Percentiles rank a stretch among this genome's conserved stretches.
Evolutionary conservation across 2,888 invertebrate species (phyloP).

Genomic region (Drosophila stalkeri): DNA sequence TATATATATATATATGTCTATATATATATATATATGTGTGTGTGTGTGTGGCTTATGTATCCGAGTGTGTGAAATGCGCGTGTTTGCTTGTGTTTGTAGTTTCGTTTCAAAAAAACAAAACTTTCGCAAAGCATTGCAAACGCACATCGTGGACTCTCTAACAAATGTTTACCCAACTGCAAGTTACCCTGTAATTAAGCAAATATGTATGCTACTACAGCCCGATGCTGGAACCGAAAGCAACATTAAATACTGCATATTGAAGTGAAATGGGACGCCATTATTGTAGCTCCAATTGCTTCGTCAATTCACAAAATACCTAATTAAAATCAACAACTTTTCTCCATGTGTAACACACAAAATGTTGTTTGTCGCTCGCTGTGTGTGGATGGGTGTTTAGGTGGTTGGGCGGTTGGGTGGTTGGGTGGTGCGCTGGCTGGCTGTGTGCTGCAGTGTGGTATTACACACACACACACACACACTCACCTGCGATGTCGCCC

Average conservation of each 20-base stretch:
- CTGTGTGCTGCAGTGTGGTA: constrained; percentile 30
- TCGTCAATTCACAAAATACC: not conserved
- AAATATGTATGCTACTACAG: no score
- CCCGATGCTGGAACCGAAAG: not conserved
- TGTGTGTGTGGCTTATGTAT: constrained; percentile 24
- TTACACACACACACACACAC: constrained; percentile 16
- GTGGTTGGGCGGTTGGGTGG: not conserved
- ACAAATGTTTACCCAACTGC: constrained; percentile 10
- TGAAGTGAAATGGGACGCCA: not conserved
- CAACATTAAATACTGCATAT: not conserved
- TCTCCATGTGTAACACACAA: not conserved
- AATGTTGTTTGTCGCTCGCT: constrained; percentile 60
- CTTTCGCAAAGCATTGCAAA: constrained; percentile 55
- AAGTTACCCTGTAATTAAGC: constrained; percentile 1
- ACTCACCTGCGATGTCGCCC: constrained; percentile 32
- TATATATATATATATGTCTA: not conserved
- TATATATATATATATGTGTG: not conserved
- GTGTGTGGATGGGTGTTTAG: constrained; percentile 26
- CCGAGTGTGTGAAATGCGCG: constrained; percentile 25
- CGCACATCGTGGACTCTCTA: constrained; percentile 24
- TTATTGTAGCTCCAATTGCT: not conserved
- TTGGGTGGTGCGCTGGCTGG: not conserved
- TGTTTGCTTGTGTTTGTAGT: constrained; percentile 67
- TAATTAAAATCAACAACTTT: constrained; percentile 1
- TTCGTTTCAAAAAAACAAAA: constrained; percentile 61